Evolutionary conservation across 1,140 invertebrate species (phyloP).

Genomic region (Bombus fervidus): DNA sequence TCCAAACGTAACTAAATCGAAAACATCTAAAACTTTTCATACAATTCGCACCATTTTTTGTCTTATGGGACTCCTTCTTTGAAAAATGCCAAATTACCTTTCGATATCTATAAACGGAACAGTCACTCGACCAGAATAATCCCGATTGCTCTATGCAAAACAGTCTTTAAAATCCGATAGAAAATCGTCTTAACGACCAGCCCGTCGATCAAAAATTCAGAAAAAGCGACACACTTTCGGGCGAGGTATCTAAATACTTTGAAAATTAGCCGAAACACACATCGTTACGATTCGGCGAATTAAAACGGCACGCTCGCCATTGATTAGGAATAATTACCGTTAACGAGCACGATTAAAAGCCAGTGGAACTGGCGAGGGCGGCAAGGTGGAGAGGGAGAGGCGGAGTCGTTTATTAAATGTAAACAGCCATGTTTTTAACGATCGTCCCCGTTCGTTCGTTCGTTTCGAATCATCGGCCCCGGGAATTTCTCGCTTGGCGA

Average conservation of each 20-base stretch:
- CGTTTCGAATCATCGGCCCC: conserved; percentile 45
- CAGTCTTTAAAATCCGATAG: too few species aligned
- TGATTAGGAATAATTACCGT: conserved; percentile 64
- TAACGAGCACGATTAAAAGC: conserved; percentile 63
- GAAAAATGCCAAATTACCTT: too few species aligned
- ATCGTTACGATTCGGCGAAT: background rate
- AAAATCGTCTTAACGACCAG: background rate
- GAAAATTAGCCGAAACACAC: too few species aligned
- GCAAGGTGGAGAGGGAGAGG: background rate
- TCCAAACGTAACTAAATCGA: too few species aligned
- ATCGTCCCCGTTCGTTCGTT: conserved; percentile 17
- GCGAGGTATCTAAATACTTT: background rate
- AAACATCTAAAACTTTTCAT: too few species aligned
- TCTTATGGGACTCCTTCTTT: too few species aligned
- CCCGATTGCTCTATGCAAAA: too few species aligned
- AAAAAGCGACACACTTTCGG: background rate
- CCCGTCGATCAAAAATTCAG: background rate
- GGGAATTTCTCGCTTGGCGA: conserved; percentile 45
- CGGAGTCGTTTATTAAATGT: conserved; percentile 66
- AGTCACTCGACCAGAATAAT: too few species aligned
- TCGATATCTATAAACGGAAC: too few species aligned
- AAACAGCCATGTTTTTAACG: conserved; percentile 66
- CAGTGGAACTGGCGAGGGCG: background rate
- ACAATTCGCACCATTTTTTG: too few species aligned
- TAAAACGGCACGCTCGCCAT: conserved; percentile 28